phyloP scores from a whole-genome alignment of 2,797 vertebrate genomes.

The Melanotaenia pygmaea region DNA sequence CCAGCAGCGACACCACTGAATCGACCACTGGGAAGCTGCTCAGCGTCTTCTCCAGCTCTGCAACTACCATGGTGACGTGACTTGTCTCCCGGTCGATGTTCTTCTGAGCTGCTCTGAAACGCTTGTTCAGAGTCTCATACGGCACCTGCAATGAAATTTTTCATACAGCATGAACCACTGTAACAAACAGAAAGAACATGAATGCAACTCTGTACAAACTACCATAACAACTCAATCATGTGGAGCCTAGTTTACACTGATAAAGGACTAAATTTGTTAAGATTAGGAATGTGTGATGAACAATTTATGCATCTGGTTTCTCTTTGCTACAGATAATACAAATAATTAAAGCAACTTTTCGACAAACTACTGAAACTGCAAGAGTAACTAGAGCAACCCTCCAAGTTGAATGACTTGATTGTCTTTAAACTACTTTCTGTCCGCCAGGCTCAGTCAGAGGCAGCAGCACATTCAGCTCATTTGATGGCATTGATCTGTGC shows the following conservation, averaged over 20 bases:
- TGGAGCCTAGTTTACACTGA: background rate
- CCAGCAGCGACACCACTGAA: conserved; percentile 95
- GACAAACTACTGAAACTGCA: no score
- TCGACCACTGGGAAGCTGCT: conserved; percentile 96
- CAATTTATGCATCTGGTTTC: background rate
- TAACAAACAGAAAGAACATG: background rate
- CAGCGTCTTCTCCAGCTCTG: conserved; percentile 96
- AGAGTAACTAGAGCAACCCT: no score
- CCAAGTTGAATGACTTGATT: no score
- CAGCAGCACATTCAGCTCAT: no score
- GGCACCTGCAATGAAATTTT: conserved; percentile 86
- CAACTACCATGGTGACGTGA: conserved; percentile 99
- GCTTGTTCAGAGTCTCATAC: conserved; percentile 98
- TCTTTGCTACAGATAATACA: no score
- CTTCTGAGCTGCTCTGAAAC: conserved; percentile 97
- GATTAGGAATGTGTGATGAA: background rate
- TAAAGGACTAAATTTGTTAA: background rate
- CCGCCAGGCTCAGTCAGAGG: no score
- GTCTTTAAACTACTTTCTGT: no score
- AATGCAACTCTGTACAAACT: no score
- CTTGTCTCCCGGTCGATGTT: conserved; percentile 98
- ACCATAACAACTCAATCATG: background rate
- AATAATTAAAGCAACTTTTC: no score
- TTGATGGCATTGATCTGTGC: no score
- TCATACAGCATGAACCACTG: background rate